Evolutionary conservation across 2,888 invertebrate species (phyloP).

Genomic region (Nemurella pictetii): DNA sequence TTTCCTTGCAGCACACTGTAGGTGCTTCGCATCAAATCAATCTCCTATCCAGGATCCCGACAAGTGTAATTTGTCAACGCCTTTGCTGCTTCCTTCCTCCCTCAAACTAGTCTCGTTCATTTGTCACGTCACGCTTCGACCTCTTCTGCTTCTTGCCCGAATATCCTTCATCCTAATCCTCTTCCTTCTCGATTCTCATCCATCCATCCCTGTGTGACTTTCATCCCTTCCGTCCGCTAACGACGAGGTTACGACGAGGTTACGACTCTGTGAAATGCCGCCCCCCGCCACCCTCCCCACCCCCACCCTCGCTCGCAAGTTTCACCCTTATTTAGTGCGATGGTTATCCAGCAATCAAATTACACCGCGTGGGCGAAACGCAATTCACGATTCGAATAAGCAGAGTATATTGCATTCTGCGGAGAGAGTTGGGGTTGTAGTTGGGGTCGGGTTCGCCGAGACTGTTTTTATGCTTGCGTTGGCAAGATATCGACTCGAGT

Average conservation of each 20-base stretch:
- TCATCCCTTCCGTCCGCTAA: not conserved
- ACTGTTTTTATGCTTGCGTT: too few species aligned
- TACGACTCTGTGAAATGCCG: not conserved
- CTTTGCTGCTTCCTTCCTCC: not conserved
- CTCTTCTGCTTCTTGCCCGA: not conserved
- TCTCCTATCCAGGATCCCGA: not conserved
- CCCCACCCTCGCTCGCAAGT: not conserved
- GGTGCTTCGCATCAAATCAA: not conserved
- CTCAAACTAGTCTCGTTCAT: not conserved
- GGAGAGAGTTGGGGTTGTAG: not conserved
- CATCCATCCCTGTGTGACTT: not conserved
- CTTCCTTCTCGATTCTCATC: not conserved
- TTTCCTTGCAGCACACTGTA: not conserved
- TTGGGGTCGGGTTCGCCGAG: not conserved
- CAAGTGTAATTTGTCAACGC: not conserved
- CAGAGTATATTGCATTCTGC: not conserved
- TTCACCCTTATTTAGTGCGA: not conserved
- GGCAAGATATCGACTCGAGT: not conserved
- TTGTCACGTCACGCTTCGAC: not conserved
- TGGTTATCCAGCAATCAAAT: not conserved
- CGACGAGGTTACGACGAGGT: not conserved
- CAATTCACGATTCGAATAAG: not conserved
- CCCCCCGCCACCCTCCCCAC: not conserved
- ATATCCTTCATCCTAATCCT: not conserved
- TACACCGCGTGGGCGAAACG: not conserved